phyloP scores from a whole-genome alignment of 2,113 vertebrate species.

The Peromyscus leucopus region DNA sequence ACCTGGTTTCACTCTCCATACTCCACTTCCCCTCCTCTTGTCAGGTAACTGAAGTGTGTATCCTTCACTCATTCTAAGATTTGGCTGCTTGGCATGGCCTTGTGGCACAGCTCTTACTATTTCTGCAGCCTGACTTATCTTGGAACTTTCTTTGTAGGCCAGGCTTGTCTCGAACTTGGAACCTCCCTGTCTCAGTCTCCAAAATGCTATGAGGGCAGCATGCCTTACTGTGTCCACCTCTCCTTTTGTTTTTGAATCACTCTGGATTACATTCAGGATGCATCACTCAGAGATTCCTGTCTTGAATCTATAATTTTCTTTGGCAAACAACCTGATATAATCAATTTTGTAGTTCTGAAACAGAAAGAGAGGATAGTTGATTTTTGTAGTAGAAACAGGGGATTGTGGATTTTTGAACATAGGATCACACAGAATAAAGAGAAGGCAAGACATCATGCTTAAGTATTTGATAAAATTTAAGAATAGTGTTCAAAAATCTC shows the following conservation, averaged over 20 bases:
- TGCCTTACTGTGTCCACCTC: neutral
- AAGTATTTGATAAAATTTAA: neutral
- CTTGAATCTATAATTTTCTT: neutral
- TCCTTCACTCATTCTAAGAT: neutral
- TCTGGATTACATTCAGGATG: neutral
- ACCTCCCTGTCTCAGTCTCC: neutral
- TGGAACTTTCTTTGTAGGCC: neutral
- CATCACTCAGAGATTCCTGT: neutral
- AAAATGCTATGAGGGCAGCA: neutral
- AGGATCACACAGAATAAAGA: neutral
- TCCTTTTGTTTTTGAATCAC: neutral
- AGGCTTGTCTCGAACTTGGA: neutral
- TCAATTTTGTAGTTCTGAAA: neutral
- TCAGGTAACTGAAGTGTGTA: accelerated
- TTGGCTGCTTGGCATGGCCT: accelerated
- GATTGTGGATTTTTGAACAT: neutral
- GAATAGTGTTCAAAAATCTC: slow-evolving; percentile 3
- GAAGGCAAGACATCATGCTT: neutral
- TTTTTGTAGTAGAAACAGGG: neutral
- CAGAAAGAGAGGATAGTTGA: neutral
- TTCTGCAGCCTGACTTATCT: neutral
- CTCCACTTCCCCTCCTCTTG: accelerated
- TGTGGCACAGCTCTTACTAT: neutral
- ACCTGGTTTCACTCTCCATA: neutral
- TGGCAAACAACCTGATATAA: neutral